Base-by-base conservation (phyloP, 1,140 invertebrate species). In the Melanaphis sacchari region DNA sequence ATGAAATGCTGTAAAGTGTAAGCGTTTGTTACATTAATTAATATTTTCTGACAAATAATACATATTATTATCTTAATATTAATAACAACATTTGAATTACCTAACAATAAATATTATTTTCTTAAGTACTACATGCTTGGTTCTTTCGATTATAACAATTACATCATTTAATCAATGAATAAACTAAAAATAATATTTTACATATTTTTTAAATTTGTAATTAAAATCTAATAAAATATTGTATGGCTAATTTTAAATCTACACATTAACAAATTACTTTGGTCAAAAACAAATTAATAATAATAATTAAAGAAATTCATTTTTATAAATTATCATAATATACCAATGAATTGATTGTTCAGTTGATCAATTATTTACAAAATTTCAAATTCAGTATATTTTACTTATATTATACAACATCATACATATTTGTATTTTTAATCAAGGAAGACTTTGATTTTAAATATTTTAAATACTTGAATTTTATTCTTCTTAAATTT, bases 361-460 rank as follows among this genome's bases (percentile, higher is more conserved):
- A 40, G 46, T 89, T 38, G 46, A 89, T 89, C 8, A 52, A 24
- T 89, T 89, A 89, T 89, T 89, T 89, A 89, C 88, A 89, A 54
- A 54, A 38, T 54, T 89, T 89, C 38, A 89, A 54, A 89, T 89
- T 89, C 36, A 89, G 88, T 40, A 24, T 54, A 89, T 54, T 76
- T n/a, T 76, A n/a, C n/a, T 76, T n/a, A 76, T 76, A 76, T 76
- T 76, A 89, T 89, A 89, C 88, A 89, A 4, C 22, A 87, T 49
- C 41, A 52, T 89, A 52, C 54, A 89, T 36, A 36, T 89, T 52
- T 43, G 2, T 49, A 49, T 49, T 49, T 43, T 88, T 52, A 87
- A 49, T 49, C 21, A 24, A 89, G 88, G 88, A 89, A 89, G 88
- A 89, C 88, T 52, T 46, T 36, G 85, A 88, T 88, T 88, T 89